A percentile compares a stretch with the other conserved stretches of the same genome.
Evolutionary conservation across 2,888 invertebrate species (phyloP).

Genomic region (Leucozona laternaria): DNA sequence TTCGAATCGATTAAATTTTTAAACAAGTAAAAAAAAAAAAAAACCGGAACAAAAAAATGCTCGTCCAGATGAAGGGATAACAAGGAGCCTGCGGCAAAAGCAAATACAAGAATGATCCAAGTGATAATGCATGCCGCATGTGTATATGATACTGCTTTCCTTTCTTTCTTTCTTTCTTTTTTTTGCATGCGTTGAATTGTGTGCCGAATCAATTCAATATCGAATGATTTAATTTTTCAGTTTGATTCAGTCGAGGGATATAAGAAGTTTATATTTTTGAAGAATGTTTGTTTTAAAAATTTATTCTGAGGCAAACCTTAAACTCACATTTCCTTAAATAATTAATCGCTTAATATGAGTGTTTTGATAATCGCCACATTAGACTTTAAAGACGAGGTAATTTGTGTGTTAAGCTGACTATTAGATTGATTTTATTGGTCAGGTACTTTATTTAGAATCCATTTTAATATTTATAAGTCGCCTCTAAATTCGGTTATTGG

Average conservation of each 20-base stretch:
- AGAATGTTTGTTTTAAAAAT: too few relatives aligned
- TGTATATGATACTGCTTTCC: slow-evolving; percentile 15
- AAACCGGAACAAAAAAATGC: slow-evolving; percentile 35
- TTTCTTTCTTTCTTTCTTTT: background rate
- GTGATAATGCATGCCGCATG: slow-evolving; percentile 44
- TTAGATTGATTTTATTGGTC: too few relatives aligned
- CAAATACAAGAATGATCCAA: slow-evolving; percentile 12
- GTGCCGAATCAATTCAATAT: slow-evolving; percentile 44
- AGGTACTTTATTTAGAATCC: too few relatives aligned
- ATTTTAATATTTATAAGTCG: too few relatives aligned
- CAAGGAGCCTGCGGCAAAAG: slow-evolving; percentile 58
- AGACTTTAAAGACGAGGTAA: too few relatives aligned
- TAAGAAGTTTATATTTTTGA: too few relatives aligned
- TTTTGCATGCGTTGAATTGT: slow-evolving; percentile 38
- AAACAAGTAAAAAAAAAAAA: slow-evolving; percentile 42
- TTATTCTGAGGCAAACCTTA: too few relatives aligned
- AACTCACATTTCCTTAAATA: too few relatives aligned
- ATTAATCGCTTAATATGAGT: too few relatives aligned
- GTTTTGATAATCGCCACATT: too few relatives aligned
- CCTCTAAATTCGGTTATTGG: too few relatives aligned
- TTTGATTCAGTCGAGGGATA: background rate
- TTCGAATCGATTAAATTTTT: slow-evolving; percentile 70
- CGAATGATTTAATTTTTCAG: slow-evolving; percentile 24
- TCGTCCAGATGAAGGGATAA: slow-evolving; percentile 62
- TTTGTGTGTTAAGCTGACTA: too few relatives aligned